These are phyloP conservation scores for Myripristis jacobus DNA, from an alignment of 2,797 vertebrate species.

Conservation along the genomic window DNA sequence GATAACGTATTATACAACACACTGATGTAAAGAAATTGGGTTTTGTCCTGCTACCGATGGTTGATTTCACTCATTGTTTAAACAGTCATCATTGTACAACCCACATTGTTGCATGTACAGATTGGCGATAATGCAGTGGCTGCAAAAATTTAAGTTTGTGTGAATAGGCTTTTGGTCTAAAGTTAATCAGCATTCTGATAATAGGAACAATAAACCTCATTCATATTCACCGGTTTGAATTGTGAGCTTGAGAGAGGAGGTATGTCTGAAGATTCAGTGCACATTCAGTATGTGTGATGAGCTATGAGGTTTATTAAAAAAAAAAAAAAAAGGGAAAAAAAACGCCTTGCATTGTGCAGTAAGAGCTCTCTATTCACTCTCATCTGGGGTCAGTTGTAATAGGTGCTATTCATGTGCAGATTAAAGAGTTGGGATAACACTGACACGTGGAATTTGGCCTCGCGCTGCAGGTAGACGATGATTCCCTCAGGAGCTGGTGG, in stretches of 20 bases:
- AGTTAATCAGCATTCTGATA: constrained; percentile 44
- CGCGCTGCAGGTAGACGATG: constrained; percentile 20
- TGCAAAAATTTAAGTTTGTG: neutral
- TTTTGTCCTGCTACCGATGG: constrained; percentile 46
- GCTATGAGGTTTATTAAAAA: constrained; percentile 35
- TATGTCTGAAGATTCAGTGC: constrained; percentile 53
- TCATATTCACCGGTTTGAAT: constrained; percentile 28
- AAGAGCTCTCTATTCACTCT: constrained; percentile 36
- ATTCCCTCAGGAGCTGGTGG: constrained; percentile 37
- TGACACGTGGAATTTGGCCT: constrained; percentile 53
- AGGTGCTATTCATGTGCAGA: constrained; percentile 45
- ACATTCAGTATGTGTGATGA: constrained; percentile 40
- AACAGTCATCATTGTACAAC: constrained; percentile 63
- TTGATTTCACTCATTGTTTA: constrained; percentile 50
- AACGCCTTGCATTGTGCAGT: constrained; percentile 23
- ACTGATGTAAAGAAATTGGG: constrained; percentile 40
- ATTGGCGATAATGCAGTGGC: neutral
- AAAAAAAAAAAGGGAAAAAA: no score
- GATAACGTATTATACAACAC: no score
- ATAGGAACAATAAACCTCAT: constrained; percentile 31
- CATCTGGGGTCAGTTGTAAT: constrained; percentile 37
- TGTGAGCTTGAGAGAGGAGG: constrained; percentile 12
- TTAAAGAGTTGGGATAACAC: constrained; percentile 42
- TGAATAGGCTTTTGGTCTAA: constrained; percentile 29
- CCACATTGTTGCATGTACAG: constrained; percentile 34